These are phyloP conservation scores for Schizotus pectinicornis DNA, from an alignment of 2,888 invertebrate genomes.

Conservation along the genomic window DNA sequence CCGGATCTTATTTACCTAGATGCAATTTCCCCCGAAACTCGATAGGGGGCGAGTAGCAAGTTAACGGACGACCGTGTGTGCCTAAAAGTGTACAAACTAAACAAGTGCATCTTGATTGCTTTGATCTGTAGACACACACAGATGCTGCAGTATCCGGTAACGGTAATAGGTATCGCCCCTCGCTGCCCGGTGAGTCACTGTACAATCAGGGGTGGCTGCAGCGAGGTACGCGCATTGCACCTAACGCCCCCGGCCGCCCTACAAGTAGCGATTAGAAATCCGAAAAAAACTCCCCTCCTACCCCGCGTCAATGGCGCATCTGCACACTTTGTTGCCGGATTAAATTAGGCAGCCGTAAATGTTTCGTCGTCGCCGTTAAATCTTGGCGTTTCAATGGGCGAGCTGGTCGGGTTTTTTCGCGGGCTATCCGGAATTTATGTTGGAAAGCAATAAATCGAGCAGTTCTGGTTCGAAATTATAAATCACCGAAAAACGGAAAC, in stretches of 20 bases:
- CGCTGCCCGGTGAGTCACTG: conserved; percentile 55
- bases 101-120: conserved; percentile 60
- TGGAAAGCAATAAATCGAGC: conserved; percentile 1
- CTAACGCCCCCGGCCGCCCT: conserved; percentile 42
- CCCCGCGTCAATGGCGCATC: conserved; percentile 1
- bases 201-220: conserved; percentile 53
- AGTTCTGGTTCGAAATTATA: not conserved
- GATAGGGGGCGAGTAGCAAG: conserved; percentile 16
- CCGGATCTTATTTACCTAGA: conserved; percentile 20
- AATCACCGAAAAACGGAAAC: not conserved
- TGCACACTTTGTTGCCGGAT: not conserved
- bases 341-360: not conserved
- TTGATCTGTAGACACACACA: conserved; percentile 57
- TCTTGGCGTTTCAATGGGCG: not conserved
- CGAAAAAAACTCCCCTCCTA: no score
- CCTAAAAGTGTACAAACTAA: conserved; percentile 50
- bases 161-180: conserved; percentile 52
- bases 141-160: conserved; percentile 59
- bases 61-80: conserved; percentile 18
- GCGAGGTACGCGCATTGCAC: conserved; percentile 30
- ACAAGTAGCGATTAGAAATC: no score
- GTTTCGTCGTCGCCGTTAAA: not conserved
- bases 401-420: not conserved
- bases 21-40: conserved; percentile 20
- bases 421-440: conserved; percentile 1